Percentiles rank a stretch among this genome's conserved stretches.
Evolutionary conservation across 1,140 invertebrate genomes (phyloP).

Genomic region (Drosophila guanche): DNA sequence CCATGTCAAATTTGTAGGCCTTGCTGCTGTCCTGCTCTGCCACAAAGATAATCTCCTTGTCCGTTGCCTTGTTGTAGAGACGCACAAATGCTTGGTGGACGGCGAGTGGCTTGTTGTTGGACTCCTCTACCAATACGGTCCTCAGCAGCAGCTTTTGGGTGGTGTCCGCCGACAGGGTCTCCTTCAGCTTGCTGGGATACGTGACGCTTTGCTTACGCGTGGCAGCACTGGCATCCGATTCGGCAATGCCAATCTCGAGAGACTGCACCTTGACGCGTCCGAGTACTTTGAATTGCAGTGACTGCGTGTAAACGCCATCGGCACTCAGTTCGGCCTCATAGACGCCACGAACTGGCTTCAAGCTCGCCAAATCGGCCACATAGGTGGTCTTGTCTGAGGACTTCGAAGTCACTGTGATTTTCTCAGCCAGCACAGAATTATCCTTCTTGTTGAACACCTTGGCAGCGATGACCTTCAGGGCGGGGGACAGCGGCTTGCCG

Average conservation of each 20-base stretch:
- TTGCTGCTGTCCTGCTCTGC: slow-evolving; percentile 93
- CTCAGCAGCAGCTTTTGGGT: slow-evolving; percentile 95
- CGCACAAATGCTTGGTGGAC: slow-evolving; percentile 97
- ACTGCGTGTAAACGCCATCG: slow-evolving; percentile 87
- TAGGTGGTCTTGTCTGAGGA: slow-evolving; percentile 88
- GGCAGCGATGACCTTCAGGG: slow-evolving; percentile 54
- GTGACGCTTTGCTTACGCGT: slow-evolving; percentile 90
- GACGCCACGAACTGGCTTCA: slow-evolving; percentile 91
- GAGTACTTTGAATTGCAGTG: slow-evolving; percentile 89
- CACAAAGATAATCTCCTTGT: slow-evolving; percentile 95
- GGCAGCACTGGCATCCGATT: slow-evolving; percentile 93
- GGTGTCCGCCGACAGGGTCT: slow-evolving; percentile 91
- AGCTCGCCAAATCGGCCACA: slow-evolving; percentile 91
- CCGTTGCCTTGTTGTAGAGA: slow-evolving; percentile 87
- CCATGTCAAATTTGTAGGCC: slow-evolving; percentile 95
- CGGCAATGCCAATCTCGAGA: slow-evolving; percentile 94
- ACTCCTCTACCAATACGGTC: slow-evolving; percentile 91
- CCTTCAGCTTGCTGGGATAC: slow-evolving; percentile 89
- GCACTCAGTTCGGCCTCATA: slow-evolving; percentile 92
- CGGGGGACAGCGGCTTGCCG: slow-evolving; percentile 87
- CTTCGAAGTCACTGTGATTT: slow-evolving; percentile 64
- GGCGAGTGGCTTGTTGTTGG: slow-evolving; percentile 86
- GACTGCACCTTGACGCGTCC: slow-evolving; percentile 90
- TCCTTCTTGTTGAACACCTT: slow-evolving; percentile 72
- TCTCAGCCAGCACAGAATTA: slow-evolving; percentile 69